Conservation (phyloP, 1,140 invertebrate genomes). For the Latrodectus geometricus region DNA sequence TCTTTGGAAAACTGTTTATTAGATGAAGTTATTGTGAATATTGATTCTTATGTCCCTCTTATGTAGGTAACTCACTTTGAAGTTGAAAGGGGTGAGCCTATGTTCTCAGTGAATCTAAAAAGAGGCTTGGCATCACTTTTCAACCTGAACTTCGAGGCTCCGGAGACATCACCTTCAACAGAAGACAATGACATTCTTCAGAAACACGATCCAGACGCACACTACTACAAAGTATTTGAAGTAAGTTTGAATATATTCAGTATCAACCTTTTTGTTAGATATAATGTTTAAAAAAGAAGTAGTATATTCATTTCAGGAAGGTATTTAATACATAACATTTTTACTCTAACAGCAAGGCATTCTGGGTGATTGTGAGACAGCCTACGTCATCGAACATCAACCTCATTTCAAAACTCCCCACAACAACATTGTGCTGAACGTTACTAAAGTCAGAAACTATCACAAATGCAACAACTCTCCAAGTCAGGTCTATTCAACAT, state of each 20-base stretch:
- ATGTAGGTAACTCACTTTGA: constrained; percentile 42
- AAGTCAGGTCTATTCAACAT: constrained; percentile 22
- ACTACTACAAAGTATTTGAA: constrained; percentile 41
- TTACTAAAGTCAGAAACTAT: constrained; percentile 64
- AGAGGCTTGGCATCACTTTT: constrained; percentile 26
- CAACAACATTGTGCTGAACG: constrained; percentile 64
- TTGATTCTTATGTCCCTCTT: background rate
- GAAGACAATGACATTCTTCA: constrained; percentile 36
- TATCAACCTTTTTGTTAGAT: background rate
- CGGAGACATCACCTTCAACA: background rate
- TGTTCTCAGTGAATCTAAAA: constrained; percentile 42
- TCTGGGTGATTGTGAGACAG: constrained; percentile 61
- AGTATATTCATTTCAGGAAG: too few relatives aligned
- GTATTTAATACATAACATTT: too few relatives aligned
- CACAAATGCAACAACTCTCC: constrained; percentile 63
- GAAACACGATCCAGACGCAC: constrained; percentile 35
- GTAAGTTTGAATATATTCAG: background rate
- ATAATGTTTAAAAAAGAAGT: background rate
- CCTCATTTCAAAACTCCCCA: constrained; percentile 37
- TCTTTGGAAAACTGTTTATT: too few relatives aligned
- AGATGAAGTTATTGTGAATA: too few relatives aligned
- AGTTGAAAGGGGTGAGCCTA: constrained; percentile 20
- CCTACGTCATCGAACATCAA: constrained; percentile 54
- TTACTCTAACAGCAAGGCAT: constrained; percentile 30
- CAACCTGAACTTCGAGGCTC: constrained; percentile 42